A percentile compares a stretch with the other conserved stretches of the same genome.
These are phyloP conservation scores for Lerema accius DNA, from an alignment of 1,140 invertebrate species.

Conservation along the genomic window DNA sequence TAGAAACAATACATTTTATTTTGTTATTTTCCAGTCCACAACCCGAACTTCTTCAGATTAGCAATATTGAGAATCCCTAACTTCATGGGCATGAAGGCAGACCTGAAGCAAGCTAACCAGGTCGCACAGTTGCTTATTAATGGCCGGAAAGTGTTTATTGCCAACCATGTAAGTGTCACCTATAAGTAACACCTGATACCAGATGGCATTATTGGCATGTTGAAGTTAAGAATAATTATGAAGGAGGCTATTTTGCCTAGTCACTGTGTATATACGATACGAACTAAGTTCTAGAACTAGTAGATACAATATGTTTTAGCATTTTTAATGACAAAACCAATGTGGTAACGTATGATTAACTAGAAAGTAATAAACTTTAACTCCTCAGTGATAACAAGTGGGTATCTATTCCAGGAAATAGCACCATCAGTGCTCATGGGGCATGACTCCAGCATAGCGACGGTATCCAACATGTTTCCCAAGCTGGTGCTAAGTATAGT, in stretches of 20 bases:
- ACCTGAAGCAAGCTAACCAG: constrained; percentile 84
- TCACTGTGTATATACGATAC: no score
- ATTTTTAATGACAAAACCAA: no score
- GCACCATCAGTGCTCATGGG: constrained; percentile 83
- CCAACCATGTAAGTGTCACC: constrained; percentile 77
- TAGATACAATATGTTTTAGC: no score
- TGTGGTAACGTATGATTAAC: no score
- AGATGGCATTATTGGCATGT: no score
- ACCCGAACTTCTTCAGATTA: constrained; percentile 85
- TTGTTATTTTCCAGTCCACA: constrained; percentile 84
- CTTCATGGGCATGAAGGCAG: constrained; percentile 87
- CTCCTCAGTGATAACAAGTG: no score
- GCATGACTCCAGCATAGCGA: constrained; percentile 86
- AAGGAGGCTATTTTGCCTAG: no score
- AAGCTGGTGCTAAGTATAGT: constrained; percentile 43
- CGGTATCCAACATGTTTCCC: constrained; percentile 83
- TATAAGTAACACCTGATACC: no score
- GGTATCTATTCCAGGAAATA: constrained; percentile 82
- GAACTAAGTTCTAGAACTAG: no score
- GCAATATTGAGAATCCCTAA: constrained; percentile 85
- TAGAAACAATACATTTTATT: neutral
- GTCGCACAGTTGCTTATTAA: constrained; percentile 80
- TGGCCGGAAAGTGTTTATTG: constrained; percentile 84
- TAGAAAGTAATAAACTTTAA: no score
- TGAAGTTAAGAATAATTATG: no score